Percentiles rank a stretch among this genome's conserved stretches.
phyloP scores from a whole-genome alignment of 2,797 vertebrate genomes.

The Hyperoplus lanceolatus region DNA sequence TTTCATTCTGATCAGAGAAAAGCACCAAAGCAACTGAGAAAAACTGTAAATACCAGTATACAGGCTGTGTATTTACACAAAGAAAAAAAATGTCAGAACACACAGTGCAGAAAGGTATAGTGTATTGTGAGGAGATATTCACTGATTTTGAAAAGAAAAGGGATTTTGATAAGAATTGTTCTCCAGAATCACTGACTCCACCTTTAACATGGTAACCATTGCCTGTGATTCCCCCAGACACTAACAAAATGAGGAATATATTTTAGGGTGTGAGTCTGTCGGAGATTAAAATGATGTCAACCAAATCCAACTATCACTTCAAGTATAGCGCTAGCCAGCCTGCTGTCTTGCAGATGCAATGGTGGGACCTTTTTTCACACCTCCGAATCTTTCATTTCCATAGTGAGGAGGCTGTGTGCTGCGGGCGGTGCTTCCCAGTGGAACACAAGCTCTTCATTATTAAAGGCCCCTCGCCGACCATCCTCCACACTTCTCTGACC shows the following conservation, averaged over 20 bases:
- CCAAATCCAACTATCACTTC: constrained; percentile 65
- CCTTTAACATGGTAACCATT: constrained; percentile 18
- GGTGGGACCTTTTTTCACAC: constrained; percentile 71
- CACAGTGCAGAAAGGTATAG: too few species aligned
- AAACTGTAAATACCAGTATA: too few species aligned
- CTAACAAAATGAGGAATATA: constrained; percentile 34
- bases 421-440: constrained; percentile 80
- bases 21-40: too few species aligned
- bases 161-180: neutral
- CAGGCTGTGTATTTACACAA: too few species aligned
- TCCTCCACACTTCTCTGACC: constrained; percentile 84
- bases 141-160: too few species aligned
- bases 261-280: constrained; percentile 53
- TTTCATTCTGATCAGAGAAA: too few species aligned
- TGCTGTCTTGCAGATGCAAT: constrained; percentile 51
- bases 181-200: too few species aligned
- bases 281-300: constrained; percentile 76
- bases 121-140: too few species aligned
- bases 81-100: too few species aligned
- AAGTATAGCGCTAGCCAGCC: constrained; percentile 55
- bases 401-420: constrained; percentile 74
- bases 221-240: constrained; percentile 32
- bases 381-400: constrained; percentile 84
- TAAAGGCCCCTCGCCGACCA: constrained; percentile 77
- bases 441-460: constrained; percentile 84